Evolutionary conservation across 2,797 vertebrate genomes (phyloP), one percentile per base, ranked within the genome.

Genomic region (Ataeniobius toweri): DNA sequence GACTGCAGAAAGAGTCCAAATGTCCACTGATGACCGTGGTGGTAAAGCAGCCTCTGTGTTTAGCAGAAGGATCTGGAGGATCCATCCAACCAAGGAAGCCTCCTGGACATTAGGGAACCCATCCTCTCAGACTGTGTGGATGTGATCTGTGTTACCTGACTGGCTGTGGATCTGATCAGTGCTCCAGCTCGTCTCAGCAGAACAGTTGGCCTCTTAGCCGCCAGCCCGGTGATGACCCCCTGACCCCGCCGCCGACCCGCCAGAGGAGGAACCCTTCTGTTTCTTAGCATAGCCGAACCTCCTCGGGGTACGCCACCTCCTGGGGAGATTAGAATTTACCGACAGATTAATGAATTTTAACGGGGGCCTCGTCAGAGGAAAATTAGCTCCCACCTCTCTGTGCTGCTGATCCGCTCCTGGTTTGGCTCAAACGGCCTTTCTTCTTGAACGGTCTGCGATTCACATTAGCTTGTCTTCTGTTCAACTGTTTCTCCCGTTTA

Each of bases 201-300:
- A 3, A 94, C 92, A 31, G 94, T 71, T 0, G 96, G 94, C 77
- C 96, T 96, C 82, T 95, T 94, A 44, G 97, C 96, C n/a, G 98
- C 97, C 88, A 98, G 94, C 2, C 97, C 97, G 0, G 97, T 98
- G 85, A 97, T 96, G 24, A 98, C 94, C 83, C 97, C 96, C 0
- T 98, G 98, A 73, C 96, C 93, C 61, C 94, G 94, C 59, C 96
- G 95, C 81, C 96, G 96, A 72, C 93, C 94, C 6, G 89, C 86
- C 0, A 71, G n/a, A 14, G 90, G 88, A 31, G 94, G 87, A 72
- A 95, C 72, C 59, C 91, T 90, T 89, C 94, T 95, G 88, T 89
- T 94, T 81, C 92, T 94, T 78, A 96, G 73, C 77, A 85, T 95
- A 73, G 95, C 91, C 71, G 93, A 95, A 75, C 94, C 95, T 81